Evolutionary conservation across 2,888 invertebrate species (phyloP).

Genomic region (Pollenia angustigena): DNA sequence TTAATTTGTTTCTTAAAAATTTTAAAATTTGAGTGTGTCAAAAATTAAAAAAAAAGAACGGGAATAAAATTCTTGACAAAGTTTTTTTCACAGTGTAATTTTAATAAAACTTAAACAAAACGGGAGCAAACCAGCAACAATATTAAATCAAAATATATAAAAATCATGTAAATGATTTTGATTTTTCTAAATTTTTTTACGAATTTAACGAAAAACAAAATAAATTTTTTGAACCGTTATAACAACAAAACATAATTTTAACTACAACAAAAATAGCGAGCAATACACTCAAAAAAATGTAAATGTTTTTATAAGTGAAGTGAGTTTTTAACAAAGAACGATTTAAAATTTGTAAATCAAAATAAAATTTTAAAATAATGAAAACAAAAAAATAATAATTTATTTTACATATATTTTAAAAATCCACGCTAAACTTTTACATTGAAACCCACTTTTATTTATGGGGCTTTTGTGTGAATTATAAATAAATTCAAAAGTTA

Average conservation of each 20-base stretch:
- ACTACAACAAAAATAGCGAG: slow-evolving; percentile 39
- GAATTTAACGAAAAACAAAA: slow-evolving; percentile 45
- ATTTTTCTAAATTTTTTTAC: neutral
- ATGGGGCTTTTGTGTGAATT: slow-evolving; percentile 52
- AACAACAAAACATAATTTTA: slow-evolving; percentile 50
- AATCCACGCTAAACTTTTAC: slow-evolving; percentile 10
- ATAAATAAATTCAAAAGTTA: slow-evolving; percentile 38
- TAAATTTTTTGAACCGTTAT: slow-evolving; percentile 43
- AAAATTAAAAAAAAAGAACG: slow-evolving; percentile 14
- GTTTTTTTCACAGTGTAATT: neutral
- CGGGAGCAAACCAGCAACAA: slow-evolving; percentile 11
- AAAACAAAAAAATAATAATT: slow-evolving; percentile 31
- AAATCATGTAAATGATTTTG: slow-evolving; percentile 11
- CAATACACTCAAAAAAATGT: slow-evolving; percentile 21
- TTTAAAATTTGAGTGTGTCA: neutral
- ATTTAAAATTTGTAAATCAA: no score
- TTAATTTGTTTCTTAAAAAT: neutral
- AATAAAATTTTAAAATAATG: slow-evolving; percentile 21
- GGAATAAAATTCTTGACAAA: neutral
- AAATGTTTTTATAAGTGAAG: slow-evolving; percentile 4
- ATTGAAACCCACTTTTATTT: slow-evolving; percentile 48
- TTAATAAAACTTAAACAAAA: neutral
- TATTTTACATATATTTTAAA: slow-evolving; percentile 24
- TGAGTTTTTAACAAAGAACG: neutral
- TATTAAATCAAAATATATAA: neutral